Conservation (phyloP, 2,797 vertebrate species). For the Aphelocoma californica region DNA sequence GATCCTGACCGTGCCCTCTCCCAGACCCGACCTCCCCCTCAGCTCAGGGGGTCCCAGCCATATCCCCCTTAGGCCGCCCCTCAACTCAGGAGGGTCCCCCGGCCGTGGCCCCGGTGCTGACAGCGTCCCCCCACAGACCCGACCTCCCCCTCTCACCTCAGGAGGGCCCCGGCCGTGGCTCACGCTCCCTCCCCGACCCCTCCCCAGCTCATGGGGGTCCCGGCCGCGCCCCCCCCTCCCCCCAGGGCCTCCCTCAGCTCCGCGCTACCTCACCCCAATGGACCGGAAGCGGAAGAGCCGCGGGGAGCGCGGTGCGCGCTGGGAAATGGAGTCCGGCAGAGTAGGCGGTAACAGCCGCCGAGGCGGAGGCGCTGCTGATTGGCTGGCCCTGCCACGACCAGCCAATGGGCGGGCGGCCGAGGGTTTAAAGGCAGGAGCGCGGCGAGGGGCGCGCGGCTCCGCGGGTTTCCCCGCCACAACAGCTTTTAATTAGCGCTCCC, state of each 20-base stretch:
- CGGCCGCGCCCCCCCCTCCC: neutral
- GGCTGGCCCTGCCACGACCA: fast-evolving
- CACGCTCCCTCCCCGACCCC: too few relatives aligned
- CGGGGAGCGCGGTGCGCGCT: fast-evolving
- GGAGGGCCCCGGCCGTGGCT: neutral
- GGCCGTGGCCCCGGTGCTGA: too few relatives aligned
- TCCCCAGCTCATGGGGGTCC: neutral
- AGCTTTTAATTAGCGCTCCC: fast-evolving
- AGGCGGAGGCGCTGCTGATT: neutral
- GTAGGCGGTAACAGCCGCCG: fast-evolving
- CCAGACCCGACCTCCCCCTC: neutral
- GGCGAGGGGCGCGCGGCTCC: fast-evolving
- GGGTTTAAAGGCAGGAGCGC: neutral
- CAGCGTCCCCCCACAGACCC: too few relatives aligned
- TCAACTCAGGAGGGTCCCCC: too few relatives aligned
- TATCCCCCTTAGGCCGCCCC: neutral
- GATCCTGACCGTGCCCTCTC: too few relatives aligned
- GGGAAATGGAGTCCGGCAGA: neutral
- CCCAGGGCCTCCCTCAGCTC: neutral
- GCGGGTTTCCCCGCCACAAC: fast-evolving
- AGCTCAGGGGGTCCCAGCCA: neutral
- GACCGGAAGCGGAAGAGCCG: neutral
- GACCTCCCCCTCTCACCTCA: neutral
- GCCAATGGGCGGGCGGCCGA: neutral
- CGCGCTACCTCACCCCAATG: neutral